Percentiles rank a stretch among this genome's conserved stretches.
Conservation (phyloP, 2,113 vertebrate species). For the western clawed frog (Xenopus tropicalis) region DNA sequence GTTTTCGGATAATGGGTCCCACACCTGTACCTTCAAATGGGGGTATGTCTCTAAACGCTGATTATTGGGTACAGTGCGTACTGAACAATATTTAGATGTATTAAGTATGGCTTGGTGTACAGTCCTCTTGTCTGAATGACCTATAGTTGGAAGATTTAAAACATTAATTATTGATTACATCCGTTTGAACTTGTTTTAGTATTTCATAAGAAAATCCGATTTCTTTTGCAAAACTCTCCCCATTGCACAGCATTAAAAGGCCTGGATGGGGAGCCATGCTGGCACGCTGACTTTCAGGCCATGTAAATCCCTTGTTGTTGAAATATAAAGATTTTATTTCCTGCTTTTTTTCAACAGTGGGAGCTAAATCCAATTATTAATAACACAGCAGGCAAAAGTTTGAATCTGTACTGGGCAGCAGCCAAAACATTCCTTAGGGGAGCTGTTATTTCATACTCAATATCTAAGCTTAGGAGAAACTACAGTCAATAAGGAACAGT, state of each 20-base stretch:
- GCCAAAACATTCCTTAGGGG: slow-evolving; percentile 34
- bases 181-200: too few species aligned
- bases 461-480: slow-evolving; percentile 38
- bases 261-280: too few species aligned
- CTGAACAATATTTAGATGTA: too few species aligned
- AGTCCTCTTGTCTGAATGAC: too few species aligned
- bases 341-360: slow-evolving; percentile 39
- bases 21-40: too few species aligned
- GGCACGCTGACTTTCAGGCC: slow-evolving; percentile 9
- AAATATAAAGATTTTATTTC: slow-evolving; percentile 39
- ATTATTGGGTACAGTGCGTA: too few species aligned
- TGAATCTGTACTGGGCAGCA: slow-evolving; percentile 39
- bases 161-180: too few species aligned
- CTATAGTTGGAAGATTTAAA: too few species aligned
- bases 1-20: too few species aligned
- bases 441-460: slow-evolving; percentile 40
- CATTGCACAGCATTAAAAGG: background rate
- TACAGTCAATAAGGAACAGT: slow-evolving; percentile 28
- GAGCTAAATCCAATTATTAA: slow-evolving; percentile 43
- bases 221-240: background rate
- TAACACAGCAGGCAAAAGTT: slow-evolving; percentile 43
- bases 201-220: too few species aligned
- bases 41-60: too few species aligned
- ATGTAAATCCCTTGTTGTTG: slow-evolving; percentile 24
- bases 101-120: too few species aligned